Evolutionary conservation across 2,888 invertebrate species (phyloP).

Genomic region (Trissolcus brochymenae): DNA sequence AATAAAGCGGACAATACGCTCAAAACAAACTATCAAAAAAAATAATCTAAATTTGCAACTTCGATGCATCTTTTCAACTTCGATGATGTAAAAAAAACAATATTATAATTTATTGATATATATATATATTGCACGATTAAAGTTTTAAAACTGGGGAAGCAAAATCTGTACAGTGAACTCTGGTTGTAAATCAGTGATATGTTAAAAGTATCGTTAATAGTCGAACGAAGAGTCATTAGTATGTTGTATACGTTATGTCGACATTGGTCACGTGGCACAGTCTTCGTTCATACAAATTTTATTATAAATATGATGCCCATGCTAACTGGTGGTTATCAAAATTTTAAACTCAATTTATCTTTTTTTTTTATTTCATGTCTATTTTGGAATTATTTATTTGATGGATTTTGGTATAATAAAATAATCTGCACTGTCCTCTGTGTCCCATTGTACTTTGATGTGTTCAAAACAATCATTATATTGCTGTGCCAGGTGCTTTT

Average conservation of each 20-base stretch:
- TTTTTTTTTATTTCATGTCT: too few relatives aligned
- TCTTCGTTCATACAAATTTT: conserved; percentile 29
- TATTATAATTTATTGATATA: conserved; percentile 34
- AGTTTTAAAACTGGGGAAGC: conserved; percentile 58
- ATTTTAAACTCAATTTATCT: background rate
- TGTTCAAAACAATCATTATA: conserved; percentile 17
- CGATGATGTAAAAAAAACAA: conserved; percentile 19
- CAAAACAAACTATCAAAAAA: conserved; percentile 10
- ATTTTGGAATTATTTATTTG: too few relatives aligned
- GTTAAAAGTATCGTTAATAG: conserved; percentile 63
- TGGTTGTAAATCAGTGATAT: conserved; percentile 71
- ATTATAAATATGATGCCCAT: conserved; percentile 19
- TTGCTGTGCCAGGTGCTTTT: conserved; percentile 33
- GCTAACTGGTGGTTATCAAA: conserved; percentile 7
- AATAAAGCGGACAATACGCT: conserved; percentile 16
- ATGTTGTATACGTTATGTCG: conserved; percentile 38
- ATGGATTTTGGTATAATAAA: conserved; percentile 7
- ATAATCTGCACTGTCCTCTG: background rate
- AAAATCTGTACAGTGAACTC: conserved; percentile 70
- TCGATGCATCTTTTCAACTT: conserved; percentile 25
- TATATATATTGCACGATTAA: conserved; percentile 38
- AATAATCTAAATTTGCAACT: conserved; percentile 39
- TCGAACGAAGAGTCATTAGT: conserved; percentile 32
- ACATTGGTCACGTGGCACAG: conserved; percentile 44
- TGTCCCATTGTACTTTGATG: conserved; percentile 21